Evolutionary conservation across 2,888 invertebrate genomes (phyloP).

Genomic region (Trisateles emortualis): DNA sequence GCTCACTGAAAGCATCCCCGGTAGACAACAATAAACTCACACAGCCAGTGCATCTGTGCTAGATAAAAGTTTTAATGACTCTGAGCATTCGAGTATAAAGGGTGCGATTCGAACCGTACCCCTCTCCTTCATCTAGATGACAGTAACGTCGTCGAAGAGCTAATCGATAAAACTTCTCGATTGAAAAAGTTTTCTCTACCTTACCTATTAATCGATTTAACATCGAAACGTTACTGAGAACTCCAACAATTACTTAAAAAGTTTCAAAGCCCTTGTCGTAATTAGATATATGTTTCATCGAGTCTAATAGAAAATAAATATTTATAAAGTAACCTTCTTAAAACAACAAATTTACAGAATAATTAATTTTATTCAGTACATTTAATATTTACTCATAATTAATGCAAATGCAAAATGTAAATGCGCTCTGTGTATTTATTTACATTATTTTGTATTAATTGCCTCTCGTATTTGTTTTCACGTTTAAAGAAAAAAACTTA

Average conservation of each 20-base stretch:
- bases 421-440: conserved; percentile 27
- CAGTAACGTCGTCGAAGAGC: conserved; percentile 53
- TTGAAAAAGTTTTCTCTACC: conserved; percentile 63
- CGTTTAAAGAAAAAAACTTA: not conserved
- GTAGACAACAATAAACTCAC: conserved; percentile 66
- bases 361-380: conserved; percentile 18
- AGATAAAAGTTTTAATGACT: conserved; percentile 77
- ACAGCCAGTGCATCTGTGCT: conserved; percentile 65
- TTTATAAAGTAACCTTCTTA: conserved; percentile 1
- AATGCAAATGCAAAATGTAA: conserved; percentile 27
- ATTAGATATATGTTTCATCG: not conserved
- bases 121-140: conserved; percentile 58
- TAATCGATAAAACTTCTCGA: conserved; percentile 71
- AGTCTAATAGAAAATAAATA: not conserved
- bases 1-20: conserved; percentile 61
- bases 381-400: conserved; percentile 25
- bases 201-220: conserved; percentile 53
- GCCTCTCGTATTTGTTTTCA: not conserved
- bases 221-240: conserved; percentile 38
- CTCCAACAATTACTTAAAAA: conserved; percentile 27
- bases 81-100: conserved; percentile 64
- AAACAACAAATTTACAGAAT: conserved; percentile 10
- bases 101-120: conserved; percentile 56
- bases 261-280: conserved; percentile 13
- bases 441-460: conserved; percentile 1